Percentiles rank a stretch among this genome's conserved stretches.
phyloP scores from a whole-genome alignment of 2,797 vertebrate genomes.

The Poecilia gillii region DNA sequence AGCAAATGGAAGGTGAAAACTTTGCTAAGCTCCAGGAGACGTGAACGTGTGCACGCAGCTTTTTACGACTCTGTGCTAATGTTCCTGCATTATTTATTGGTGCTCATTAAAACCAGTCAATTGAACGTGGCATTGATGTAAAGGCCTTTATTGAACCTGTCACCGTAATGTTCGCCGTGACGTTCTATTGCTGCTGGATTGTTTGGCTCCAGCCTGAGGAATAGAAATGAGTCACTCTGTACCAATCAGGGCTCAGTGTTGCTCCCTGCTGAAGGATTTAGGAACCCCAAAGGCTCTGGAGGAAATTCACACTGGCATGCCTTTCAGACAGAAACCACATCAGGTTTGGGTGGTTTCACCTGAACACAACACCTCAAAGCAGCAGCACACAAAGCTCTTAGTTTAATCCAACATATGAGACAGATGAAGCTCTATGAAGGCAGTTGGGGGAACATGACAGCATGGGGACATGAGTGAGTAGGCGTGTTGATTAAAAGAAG shows the following conservation, averaged over 20 bases:
- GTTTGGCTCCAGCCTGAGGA: conserved; percentile 58
- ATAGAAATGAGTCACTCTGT: conserved; percentile 41
- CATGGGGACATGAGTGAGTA: conserved; percentile 58
- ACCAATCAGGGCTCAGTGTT: conserved; percentile 50
- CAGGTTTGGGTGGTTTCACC: conserved; percentile 25
- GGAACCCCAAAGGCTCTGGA: conserved; percentile 28
- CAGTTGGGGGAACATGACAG: conserved; percentile 39
- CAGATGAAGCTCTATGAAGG: conserved; percentile 19
- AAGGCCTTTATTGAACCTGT: conserved; percentile 75
- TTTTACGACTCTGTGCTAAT: conserved; percentile 11
- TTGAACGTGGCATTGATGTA: conserved; percentile 78
- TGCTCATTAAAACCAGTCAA: conserved; percentile 81
- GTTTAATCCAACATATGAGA: conserved; percentile 29
- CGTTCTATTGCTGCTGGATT: conserved; percentile 67
- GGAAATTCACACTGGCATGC: conserved; percentile 41
- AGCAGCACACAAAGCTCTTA: conserved; percentile 38
- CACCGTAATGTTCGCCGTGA: conserved; percentile 75
- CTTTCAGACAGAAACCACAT: conserved; percentile 17
- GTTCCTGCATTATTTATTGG: conserved; percentile 80
- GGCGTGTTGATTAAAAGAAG: conserved; percentile 56
- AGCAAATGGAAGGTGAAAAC: neutral
- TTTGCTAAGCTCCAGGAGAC: neutral
- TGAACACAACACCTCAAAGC: conserved; percentile 22
- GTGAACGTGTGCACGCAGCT: neutral
- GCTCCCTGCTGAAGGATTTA: conserved; percentile 46